Evolutionary conservation across 2,888 invertebrate species (phyloP).

Genomic region (Napeogenes inachia): DNA sequence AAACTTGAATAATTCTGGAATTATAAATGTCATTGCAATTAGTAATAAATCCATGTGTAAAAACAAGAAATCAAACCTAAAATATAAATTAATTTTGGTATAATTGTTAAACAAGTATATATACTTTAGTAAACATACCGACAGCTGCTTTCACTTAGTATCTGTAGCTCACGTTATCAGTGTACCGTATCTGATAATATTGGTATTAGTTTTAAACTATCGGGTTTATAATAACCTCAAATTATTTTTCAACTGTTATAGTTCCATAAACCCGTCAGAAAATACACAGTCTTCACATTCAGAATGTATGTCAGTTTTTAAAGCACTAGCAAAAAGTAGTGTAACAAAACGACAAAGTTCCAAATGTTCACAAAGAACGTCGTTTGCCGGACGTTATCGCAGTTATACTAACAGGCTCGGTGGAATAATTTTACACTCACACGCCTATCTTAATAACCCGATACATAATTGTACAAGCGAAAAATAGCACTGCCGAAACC

Average conservation of each 20-base stretch:
- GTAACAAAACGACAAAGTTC: constrained; percentile 29
- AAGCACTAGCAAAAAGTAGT: constrained; percentile 14
- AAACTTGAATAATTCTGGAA: neutral
- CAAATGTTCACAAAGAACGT: constrained; percentile 44
- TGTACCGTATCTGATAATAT: constrained; percentile 30
- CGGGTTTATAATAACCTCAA: constrained; percentile 8
- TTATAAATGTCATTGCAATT: neutral
- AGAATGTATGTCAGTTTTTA: constrained; percentile 10
- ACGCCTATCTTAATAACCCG: constrained; percentile 50
- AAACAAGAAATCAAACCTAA: neutral
- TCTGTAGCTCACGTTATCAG: constrained; percentile 39
- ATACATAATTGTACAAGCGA: constrained; percentile 53
- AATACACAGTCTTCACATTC: constrained; percentile 11
- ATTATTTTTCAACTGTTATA: constrained; percentile 9
- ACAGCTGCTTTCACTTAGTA: constrained; percentile 39
- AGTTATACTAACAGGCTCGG: constrained; percentile 52
- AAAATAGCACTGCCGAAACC: constrained; percentile 56
- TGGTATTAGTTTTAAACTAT: constrained; percentile 7
- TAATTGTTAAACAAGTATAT: too few species aligned
- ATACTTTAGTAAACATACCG: constrained; percentile 26
- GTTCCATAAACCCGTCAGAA: neutral
- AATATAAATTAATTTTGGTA: too few species aligned
- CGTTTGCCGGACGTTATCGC: constrained; percentile 60
- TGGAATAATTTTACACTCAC: constrained; percentile 45
- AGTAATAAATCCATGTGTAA: neutral